Percentiles rank a stretch among this genome's conserved stretches.
Conservation (phyloP, 2,888 invertebrate species). For the Selenia dentaria region DNA sequence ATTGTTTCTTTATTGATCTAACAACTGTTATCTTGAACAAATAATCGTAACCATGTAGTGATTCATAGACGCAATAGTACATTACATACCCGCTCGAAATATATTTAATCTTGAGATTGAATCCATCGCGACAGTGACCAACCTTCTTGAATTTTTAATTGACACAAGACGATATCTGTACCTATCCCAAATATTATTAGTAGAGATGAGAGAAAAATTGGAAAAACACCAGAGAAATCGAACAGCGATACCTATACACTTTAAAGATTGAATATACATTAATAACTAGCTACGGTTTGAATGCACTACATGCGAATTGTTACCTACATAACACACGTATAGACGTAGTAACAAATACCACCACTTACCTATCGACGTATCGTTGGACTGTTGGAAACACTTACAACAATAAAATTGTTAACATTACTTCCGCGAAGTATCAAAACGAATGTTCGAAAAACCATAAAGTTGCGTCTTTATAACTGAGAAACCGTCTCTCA, state of each 20-base stretch:
- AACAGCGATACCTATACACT: slow-evolving; percentile 70
- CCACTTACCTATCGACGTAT: slow-evolving; percentile 52
- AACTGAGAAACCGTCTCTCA: slow-evolving; percentile 55
- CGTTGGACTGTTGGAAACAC: slow-evolving; percentile 57
- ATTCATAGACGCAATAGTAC: not conserved
- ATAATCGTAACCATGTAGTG: not conserved
- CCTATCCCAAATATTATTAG: slow-evolving; percentile 70
- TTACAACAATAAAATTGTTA: slow-evolving; percentile 29
- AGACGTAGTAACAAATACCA: slow-evolving; percentile 64
- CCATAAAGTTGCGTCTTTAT: slow-evolving; percentile 3
- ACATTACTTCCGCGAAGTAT: slow-evolving; percentile 39
- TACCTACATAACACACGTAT: slow-evolving; percentile 77
- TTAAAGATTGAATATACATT: slow-evolving; percentile 76
- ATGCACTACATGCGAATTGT: slow-evolving; percentile 68
- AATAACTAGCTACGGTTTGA: slow-evolving; percentile 68
- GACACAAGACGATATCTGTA: slow-evolving; percentile 78
- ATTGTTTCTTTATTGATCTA: no score
- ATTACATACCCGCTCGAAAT: slow-evolving; percentile 1
- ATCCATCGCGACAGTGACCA: slow-evolving; percentile 45
- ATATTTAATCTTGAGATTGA: not conserved
- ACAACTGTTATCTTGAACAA: no score
- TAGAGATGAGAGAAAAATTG: slow-evolving; percentile 62
- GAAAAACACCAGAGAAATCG: slow-evolving; percentile 68
- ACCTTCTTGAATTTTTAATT: slow-evolving; percentile 62
- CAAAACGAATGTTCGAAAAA: slow-evolving; percentile 20